Evolutionary conservation across 2,797 vertebrate genomes (phyloP).

Genomic region (Poliocrania exsul): DNA sequence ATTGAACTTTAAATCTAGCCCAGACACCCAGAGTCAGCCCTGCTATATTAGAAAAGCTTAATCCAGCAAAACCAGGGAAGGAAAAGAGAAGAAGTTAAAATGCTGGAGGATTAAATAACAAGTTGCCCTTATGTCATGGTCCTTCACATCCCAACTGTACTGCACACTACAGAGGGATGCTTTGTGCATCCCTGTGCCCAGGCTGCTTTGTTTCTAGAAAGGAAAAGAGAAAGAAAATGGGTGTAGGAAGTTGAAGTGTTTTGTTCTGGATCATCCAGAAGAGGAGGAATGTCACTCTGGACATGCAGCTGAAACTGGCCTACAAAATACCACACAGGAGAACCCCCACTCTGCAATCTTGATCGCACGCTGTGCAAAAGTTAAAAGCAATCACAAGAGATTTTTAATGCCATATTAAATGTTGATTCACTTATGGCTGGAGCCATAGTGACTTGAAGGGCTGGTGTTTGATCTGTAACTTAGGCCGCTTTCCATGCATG

Average conservation of each 20-base stretch:
- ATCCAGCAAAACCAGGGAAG: background rate
- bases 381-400: background rate
- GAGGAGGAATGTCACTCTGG: background rate
- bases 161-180: background rate
- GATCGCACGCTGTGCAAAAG: accelerated
- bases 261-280: background rate
- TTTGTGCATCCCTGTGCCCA: background rate
- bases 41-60: background rate
- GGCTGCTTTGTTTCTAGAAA: background rate
- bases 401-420: constrained; percentile 29
- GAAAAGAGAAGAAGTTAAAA: background rate
- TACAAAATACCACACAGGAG: background rate
- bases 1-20: constrained; percentile 36
- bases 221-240: background rate
- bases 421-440: constrained; percentile 8
- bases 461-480: background rate
- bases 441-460: background rate
- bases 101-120: background rate
- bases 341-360: background rate
- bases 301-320: background rate
- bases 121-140: background rate
- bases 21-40: background rate
- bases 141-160: background rate
- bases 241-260: background rate
- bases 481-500: background rate